Base-by-base conservation (phyloP, 2,797 vertebrate species). In the Artibeus lituratus region DNA sequence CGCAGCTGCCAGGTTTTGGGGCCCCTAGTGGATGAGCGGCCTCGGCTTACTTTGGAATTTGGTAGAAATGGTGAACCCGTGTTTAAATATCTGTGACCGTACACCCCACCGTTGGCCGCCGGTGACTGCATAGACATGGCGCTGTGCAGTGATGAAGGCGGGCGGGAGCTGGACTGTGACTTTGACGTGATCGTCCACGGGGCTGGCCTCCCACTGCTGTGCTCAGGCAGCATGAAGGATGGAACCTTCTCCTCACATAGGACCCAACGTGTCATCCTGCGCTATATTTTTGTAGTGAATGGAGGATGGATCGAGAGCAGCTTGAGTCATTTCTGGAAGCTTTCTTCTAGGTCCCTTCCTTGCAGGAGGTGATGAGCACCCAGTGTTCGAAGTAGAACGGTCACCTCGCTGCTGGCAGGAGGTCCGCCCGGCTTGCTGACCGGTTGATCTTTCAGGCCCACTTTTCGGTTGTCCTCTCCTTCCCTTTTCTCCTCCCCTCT, bases 41-140 rank as follows among this genome's bases (percentile, higher is more conserved):
- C 51, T 74, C 47, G 4, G 7, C 51, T 92, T 39, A 57, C 35
- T 87, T 69, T 86, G n/a, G 37, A 90, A 49, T 73, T 90, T 74
- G 85, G 73, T 83, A 82, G 76, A 82, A 47, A 49, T 62, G 37
- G 24, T 26, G n/a, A 80, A 67, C 18, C n/a, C 19, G 18, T 69
- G 7, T 92, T 80, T 80, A 91, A 59, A 15, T n/a, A 85, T 15
- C 74, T n/a, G 35, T 24, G n/a, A 3, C 49, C 47, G 18, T 32
- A 10, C 39, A 11, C 18, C 5, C n/a, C 12, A 6, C 70, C 18
- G 2, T 35, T 26, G 57, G 19, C 86, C 6, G 10, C 84, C 35
- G 5, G 1, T 55, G 8, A 24, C 22, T 2, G 5, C 44, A 11
- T 2, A 35, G 53, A 77, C 1, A 1, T 2, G 39, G 21, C 3